Percentiles rank a stretch among this genome's conserved stretches.
Conservation (phyloP, 2,797 vertebrate genomes). For the Etheostoma nigrum region DNA sequence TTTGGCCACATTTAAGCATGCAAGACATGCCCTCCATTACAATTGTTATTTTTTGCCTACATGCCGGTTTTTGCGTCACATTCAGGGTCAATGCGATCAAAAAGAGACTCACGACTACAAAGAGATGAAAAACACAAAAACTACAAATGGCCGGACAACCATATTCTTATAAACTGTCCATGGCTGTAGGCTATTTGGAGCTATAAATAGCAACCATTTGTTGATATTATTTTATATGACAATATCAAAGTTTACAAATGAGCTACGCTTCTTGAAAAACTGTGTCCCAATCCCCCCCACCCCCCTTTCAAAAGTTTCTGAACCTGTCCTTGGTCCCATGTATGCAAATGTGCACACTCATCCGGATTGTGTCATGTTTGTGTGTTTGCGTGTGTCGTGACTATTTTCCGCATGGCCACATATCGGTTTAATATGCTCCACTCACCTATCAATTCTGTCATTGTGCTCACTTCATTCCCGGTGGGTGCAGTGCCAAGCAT, state of each 20-base stretch:
- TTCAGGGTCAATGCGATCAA: background rate
- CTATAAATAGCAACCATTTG: background rate
- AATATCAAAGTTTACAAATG: background rate
- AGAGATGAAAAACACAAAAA: background rate
- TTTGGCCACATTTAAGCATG: slow-evolving; percentile 27
- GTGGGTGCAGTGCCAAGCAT: slow-evolving; percentile 30
- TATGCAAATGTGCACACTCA: background rate
- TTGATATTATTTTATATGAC: background rate
- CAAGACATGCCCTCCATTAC: background rate
- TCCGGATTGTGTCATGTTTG: slow-evolving; percentile 32
- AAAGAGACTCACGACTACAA: background rate
- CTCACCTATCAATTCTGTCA: slow-evolving; percentile 59
- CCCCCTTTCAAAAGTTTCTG: background rate
- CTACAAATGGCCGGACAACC: background rate
- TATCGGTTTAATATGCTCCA: slow-evolving; percentile 67
- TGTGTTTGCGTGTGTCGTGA: slow-evolving; percentile 10
- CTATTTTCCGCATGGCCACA: slow-evolving; percentile 58
- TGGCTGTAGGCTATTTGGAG: background rate
- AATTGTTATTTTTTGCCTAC: background rate
- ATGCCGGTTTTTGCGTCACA: background rate
- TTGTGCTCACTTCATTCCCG: slow-evolving; percentile 60
- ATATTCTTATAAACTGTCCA: background rate
- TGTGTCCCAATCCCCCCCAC: no score
- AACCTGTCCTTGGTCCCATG: background rate
- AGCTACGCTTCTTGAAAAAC: background rate